Percentiles rank a stretch among this genome's conserved stretches.
These are phyloP conservation scores for Hydrozoanthus gracilis DNA, from an alignment of 92 coral and sea anemone species.

Conservation along the genomic window DNA sequence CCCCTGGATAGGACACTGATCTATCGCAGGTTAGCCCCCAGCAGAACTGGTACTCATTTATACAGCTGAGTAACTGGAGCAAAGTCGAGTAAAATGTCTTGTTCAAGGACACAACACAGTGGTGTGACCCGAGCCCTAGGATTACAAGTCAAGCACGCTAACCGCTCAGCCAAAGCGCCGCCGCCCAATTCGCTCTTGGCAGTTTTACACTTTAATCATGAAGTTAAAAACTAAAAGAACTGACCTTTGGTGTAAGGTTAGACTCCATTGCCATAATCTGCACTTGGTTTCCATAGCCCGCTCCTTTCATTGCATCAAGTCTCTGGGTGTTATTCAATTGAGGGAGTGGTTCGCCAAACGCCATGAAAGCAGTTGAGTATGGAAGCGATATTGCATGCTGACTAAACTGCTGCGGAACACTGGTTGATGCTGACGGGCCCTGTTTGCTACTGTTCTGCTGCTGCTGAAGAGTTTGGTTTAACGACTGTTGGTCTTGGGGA, in stretches of 20 bases:
- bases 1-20: no score
- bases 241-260: conserved; percentile 44
- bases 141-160: no score
- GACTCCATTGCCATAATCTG: conserved; percentile 75
- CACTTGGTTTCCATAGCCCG: conserved; percentile 51
- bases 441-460: conserved; percentile 58
- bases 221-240: neutral
- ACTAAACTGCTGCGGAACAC: conserved; percentile 65
- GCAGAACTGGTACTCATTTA: no score
- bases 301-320: conserved; percentile 62
- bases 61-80: no score
- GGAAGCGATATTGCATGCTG: conserved; percentile 70
- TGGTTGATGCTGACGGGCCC: conserved; percentile 46
- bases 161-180: no score
- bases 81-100: no score
- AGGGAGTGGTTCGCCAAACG: conserved; percentile 73
- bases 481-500: conserved; percentile 48
- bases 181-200: no score
- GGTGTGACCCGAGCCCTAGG: no score
- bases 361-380: conserved; percentile 73
- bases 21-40: no score
- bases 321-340: conserved; percentile 59
- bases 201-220: no score
- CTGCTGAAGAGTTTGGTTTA: conserved; percentile 31
- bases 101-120: no score